Percentiles rank a stretch among this genome's conserved stretches.
phyloP scores from a whole-genome alignment of 2,113 vertebrate genomes.

The Sapajus apella region DNA sequence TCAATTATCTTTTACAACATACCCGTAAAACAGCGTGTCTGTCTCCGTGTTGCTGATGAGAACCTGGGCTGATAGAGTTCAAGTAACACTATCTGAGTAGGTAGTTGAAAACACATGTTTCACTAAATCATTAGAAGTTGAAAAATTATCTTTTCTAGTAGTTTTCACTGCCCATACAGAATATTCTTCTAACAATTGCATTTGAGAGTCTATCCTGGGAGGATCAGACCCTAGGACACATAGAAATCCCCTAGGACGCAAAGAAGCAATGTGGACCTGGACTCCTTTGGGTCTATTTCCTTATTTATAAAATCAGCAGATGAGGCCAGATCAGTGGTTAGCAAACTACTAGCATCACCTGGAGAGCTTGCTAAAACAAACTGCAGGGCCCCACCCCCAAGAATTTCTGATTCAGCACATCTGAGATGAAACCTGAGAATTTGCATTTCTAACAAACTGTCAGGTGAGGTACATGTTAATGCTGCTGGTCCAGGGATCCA shows the following conservation, averaged over 20 bases:
- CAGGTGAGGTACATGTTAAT: background rate
- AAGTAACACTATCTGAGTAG: background rate
- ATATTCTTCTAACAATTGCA: background rate
- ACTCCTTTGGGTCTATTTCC: background rate
- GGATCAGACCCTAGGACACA: background rate
- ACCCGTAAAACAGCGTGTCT: background rate
- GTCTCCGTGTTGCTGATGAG: background rate
- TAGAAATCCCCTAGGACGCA: background rate
- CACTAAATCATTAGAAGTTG: background rate
- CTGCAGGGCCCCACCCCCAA: background rate
- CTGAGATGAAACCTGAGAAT: background rate
- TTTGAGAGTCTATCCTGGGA: background rate
- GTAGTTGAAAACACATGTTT: background rate
- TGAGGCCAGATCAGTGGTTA: background rate
- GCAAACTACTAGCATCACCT: background rate
- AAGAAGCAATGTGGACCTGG: background rate
- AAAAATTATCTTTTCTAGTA: background rate
- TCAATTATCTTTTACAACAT: background rate
- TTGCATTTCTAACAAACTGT: background rate
- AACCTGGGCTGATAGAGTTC: background rate
- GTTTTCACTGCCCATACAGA: background rate
- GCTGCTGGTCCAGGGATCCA: background rate
- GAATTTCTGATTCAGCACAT: background rate
- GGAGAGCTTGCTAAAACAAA: background rate
- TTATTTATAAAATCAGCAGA: background rate